Evolutionary conservation across 2,888 invertebrate genomes (phyloP).

Genomic region (Alloscopus bannaensis): DNA sequence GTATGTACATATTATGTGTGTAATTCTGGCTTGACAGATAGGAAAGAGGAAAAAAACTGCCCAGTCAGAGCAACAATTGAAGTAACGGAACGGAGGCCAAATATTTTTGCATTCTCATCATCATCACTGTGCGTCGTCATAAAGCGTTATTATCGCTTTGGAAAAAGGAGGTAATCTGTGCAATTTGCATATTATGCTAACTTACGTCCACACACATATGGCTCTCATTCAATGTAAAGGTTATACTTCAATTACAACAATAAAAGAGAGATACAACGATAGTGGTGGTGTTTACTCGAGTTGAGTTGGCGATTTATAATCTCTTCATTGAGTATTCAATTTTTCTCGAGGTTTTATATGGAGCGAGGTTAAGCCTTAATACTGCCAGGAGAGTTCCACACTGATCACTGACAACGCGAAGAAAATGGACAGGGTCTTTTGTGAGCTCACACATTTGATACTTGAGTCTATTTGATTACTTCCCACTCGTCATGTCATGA

Average conservation of each 20-base stretch:
- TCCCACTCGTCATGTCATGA: conserved; percentile 22
- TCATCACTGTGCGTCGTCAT: conserved; percentile 8
- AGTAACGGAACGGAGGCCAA: conserved; percentile 63
- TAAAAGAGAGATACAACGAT: conserved; percentile 18
- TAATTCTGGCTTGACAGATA: too few species aligned
- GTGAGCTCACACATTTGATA: not conserved
- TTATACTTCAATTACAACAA: conserved; percentile 62
- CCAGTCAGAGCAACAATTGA: conserved; percentile 52
- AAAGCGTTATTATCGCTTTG: not conserved
- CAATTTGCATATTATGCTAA: conserved; percentile 32
- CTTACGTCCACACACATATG: conserved; percentile 10
- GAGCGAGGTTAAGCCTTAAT: conserved; percentile 57
- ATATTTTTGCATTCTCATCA: conserved; percentile 61
- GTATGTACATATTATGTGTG: too few species aligned
- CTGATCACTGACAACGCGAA: conserved; percentile 42
- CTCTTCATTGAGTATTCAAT: conserved; percentile 39
- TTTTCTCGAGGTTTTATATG: conserved; percentile 37
- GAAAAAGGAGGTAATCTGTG: conserved; percentile 33
- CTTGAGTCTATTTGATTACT: conserved; percentile 9
- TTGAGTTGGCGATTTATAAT: conserved; percentile 45
- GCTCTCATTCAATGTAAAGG: conserved; percentile 53
- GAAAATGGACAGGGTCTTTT: conserved; percentile 3
- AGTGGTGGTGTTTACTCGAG: conserved; percentile 18
- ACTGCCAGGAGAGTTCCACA: conserved; percentile 3
- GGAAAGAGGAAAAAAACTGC: conserved; percentile 30